phyloP scores from a whole-genome alignment of 2,888 invertebrate species.

The Microplitis deprimator region DNA sequence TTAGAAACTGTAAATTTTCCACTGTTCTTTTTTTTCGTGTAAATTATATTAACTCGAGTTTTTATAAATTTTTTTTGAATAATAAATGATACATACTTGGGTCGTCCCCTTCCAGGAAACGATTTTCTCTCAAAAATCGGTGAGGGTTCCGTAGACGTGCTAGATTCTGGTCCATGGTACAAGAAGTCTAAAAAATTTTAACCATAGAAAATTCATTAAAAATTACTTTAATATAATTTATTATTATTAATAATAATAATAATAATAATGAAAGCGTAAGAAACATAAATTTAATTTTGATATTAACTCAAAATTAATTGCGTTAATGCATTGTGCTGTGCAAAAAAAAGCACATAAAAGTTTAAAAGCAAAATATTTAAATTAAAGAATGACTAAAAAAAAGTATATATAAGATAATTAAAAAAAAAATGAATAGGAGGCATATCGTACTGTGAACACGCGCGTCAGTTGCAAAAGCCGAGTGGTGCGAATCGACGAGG shows the following conservation, averaged over 20 bases:
- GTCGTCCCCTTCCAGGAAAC: conserved; percentile 68
- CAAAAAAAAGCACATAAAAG: conserved; percentile 50
- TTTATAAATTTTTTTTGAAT: no score
- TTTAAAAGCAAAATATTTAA: conserved; percentile 53
- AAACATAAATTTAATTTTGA: conserved; percentile 4
- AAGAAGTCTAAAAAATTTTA: conserved; percentile 64
- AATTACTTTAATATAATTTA: conserved; percentile 1
- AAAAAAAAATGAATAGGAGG: conserved; percentile 47
- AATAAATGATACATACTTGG: conserved; percentile 57
- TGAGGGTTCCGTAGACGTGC: conserved; percentile 74
- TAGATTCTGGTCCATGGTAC: conserved; percentile 73
- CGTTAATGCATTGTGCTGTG: neutral
- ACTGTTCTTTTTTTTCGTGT: no score
- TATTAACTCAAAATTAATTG: neutral
- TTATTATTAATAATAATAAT: neutral
- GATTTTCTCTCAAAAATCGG: conserved; percentile 73
- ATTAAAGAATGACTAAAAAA: conserved; percentile 14
- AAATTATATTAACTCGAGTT: no score
- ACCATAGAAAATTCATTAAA: neutral
- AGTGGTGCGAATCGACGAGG: conserved; percentile 71
- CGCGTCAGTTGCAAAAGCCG: conserved; percentile 69
- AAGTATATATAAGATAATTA: conserved; percentile 43
- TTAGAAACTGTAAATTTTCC: no score
- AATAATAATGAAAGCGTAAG: conserved; percentile 1
- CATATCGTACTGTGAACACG: conserved; percentile 70